Base-by-base conservation (phyloP, 1,140 invertebrate genomes). In the Zelostemma sp. region DNA sequence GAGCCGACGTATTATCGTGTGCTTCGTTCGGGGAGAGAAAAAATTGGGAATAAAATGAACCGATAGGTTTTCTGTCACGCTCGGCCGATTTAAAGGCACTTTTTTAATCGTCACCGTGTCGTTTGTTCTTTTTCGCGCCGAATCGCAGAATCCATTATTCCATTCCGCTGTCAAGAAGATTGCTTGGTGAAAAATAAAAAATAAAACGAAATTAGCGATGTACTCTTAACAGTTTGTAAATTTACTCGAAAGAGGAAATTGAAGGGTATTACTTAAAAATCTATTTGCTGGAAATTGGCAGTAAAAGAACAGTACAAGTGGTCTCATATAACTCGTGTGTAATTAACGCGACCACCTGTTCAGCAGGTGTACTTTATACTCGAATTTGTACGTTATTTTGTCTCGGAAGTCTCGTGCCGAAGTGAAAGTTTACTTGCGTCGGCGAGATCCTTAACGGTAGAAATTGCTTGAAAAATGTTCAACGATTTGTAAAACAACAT, bases 271-370 rank as follows among this genome's bases (percentile, higher is more conserved):
- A 47, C 48, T 19, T 54, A 55, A 59, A 61, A 62, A 68, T 51
- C 48, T 15, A 33, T 17, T 41, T 47, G 47, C 57, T 57, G 47
- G 57, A 62, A 63, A 59, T 59, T 25, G 19, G 56, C 55, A 59
- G 28, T 59, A 41, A 59, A 59, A 18, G 54, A 63, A 50, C 48
- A 49, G 54, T 57, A 58, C 58, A 54, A 54, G 59, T 43, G 47
- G 49, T 18, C 53, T 54, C 33, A 68, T 62, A 68, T 68, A 63
- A 59, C 48, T 62, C 58, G 48, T 47, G 47, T 51, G 55, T 51
- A 71, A 71, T 71, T 71, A 71, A 71, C 58, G 50, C 58, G 49
- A 41, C 57, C 68, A 70, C 57, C 68, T 66, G 62, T 66, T 62
- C 62, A 51, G 51, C 63, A 67, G 59, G 64, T 63, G 69, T 28